Conservation (phyloP, 2,888 invertebrate species). For the Stenurella melanura region DNA sequence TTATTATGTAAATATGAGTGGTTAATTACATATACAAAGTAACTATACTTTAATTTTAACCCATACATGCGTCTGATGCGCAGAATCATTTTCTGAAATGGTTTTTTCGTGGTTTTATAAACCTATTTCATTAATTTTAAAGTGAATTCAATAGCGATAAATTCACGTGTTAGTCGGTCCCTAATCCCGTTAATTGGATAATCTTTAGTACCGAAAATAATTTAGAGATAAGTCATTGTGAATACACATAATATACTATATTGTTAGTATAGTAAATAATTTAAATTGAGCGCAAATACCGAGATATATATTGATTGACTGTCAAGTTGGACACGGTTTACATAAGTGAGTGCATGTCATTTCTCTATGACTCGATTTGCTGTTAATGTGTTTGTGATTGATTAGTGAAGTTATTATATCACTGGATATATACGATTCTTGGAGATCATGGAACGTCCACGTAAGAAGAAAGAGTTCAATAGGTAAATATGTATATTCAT, state of each 20-base stretch:
- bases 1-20: conserved; percentile 8
- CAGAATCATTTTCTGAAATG: not conserved
- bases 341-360: not conserved
- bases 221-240: conserved; percentile 11
- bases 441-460: not conserved
- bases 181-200: not conserved
- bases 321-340: not conserved
- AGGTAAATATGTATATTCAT: not conserved
- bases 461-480: not conserved
- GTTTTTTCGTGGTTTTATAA: no score
- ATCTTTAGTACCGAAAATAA: conserved; percentile 10
- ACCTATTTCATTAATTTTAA: not conserved
- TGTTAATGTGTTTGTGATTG: not conserved
- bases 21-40: not conserved
- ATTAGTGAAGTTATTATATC: not conserved
- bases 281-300: not conserved
- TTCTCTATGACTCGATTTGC: conserved; percentile 1
- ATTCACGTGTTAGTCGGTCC: not conserved
- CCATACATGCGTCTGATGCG: not conserved
- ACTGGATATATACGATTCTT: not conserved
- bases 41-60: not conserved
- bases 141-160: not conserved
- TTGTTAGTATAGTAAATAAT: conserved; percentile 13
- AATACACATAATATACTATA: not conserved
- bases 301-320: conserved; percentile 18